These are phyloP conservation scores for Hypomecis atomaria DNA, from an alignment of 2,888 invertebrate species.

Conservation along the genomic window DNA sequence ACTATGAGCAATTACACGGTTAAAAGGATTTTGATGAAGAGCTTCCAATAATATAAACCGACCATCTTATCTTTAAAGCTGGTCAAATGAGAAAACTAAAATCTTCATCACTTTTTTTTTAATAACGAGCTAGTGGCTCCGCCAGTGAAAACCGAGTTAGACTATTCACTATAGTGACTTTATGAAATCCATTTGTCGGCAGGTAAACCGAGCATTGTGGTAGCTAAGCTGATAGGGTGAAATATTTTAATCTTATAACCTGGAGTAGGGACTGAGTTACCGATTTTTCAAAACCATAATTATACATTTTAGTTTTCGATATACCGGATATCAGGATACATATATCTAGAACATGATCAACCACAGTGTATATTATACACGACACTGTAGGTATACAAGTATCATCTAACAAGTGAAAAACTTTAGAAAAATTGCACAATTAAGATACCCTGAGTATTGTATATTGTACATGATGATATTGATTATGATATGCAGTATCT, in stretches of 20 bases:
- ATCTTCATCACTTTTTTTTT: not conserved
- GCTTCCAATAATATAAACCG: conserved; percentile 49
- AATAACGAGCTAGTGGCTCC: not conserved
- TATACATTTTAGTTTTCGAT: not conserved
- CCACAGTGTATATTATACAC: no score
- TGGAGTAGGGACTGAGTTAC: conserved; percentile 6
- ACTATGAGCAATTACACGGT: conserved; percentile 44
- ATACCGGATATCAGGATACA: not conserved
- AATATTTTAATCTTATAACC: conserved; percentile 53
- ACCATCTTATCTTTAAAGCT: not conserved
- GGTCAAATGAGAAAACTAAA: not conserved
- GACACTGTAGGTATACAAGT: no score
- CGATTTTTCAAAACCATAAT: not conserved
- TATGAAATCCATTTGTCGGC: conserved; percentile 72
- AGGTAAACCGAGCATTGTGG: conserved; percentile 44
- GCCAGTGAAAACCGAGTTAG: not conserved
- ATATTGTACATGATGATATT: no score
- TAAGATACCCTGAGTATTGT: no score
- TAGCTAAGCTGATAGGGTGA: conserved; percentile 40
- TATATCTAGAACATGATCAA: no score
- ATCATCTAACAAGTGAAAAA: no score
- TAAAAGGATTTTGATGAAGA: conserved; percentile 58
- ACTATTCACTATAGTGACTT: conserved; percentile 60
- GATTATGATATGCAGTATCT: no score
- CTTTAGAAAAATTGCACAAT: no score